phyloP scores from a whole-genome alignment of 2,888 invertebrate species.

The Ectobius pallidus region DNA sequence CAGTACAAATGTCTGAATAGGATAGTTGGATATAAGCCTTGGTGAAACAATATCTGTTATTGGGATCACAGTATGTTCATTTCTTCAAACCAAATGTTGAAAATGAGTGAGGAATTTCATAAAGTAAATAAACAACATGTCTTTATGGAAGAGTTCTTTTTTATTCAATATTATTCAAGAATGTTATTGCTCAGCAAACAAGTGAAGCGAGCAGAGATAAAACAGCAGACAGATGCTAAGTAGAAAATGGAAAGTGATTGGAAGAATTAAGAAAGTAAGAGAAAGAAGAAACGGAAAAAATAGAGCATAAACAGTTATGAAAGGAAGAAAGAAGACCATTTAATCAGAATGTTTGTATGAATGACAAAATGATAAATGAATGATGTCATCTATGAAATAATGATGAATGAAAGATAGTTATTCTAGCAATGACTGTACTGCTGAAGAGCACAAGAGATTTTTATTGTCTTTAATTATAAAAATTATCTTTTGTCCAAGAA shows the following conservation, averaged over 20 bases:
- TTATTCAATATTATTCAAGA: slow-evolving; percentile 12
- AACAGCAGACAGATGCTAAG: slow-evolving; percentile 29
- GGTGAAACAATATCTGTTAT: too few relatives aligned
- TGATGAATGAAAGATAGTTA: too few relatives aligned
- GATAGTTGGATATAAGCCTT: too few relatives aligned
- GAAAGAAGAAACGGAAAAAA: slow-evolving; percentile 38
- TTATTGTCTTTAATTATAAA: slow-evolving; percentile 1
- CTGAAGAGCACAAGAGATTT: slow-evolving; percentile 5
- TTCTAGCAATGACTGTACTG: slow-evolving; percentile 2
- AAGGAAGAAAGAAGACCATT: slow-evolving; percentile 31
- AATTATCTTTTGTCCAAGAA: not conserved
- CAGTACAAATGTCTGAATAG: too few relatives aligned
- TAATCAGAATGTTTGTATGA: too few relatives aligned
- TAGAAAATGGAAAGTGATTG: slow-evolving; percentile 37
- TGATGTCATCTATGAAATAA: too few relatives aligned
- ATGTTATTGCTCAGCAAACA: not conserved
- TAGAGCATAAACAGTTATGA: slow-evolving; percentile 38
- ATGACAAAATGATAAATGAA: too few relatives aligned
- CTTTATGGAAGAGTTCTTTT: not conserved
- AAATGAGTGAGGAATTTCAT: too few relatives aligned
- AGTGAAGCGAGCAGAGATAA: slow-evolving; percentile 5
- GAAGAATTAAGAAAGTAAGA: slow-evolving; percentile 36
- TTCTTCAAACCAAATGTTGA: too few relatives aligned
- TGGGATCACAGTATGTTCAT: too few relatives aligned
- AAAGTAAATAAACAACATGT: not conserved